Base-by-base conservation (phyloP, 53 echinoderm and acorn worm genomes). In the Temnopleurus reevesii region DNA sequence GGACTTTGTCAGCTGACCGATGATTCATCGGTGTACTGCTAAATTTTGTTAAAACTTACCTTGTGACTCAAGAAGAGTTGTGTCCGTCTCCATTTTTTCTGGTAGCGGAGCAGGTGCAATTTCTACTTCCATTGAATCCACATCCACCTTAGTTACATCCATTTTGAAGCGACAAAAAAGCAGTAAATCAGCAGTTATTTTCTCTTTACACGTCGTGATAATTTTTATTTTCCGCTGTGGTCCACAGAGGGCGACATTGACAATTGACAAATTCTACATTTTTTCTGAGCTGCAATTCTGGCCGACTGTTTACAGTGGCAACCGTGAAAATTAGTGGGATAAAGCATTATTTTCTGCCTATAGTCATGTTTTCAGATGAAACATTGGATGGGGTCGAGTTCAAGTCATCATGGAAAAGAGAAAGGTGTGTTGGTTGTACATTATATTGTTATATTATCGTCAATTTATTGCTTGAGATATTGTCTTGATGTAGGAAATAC, bases 381-480 rank as follows among this genome's bases (percentile, higher is more conserved):
- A 86, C 84, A 5, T 57, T 96, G 4, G 96, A 96, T 54, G 93
- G 96, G 35, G 92, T 92, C 18, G 96, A 96, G 57, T 96, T 92
- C 71, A 79, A 85, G n/a, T 94, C 96, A 15, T 92, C 92, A 4
- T 96, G 96, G 96, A 96, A 90, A 79, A 91, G 87, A 36, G 92
- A 96, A 80, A 94, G 96, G 96, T 96, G 0, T 3, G 66, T 66
- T 38, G n/a, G 41, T 5, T 66, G 0, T 66, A 0, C 21, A 12
- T 19, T 36, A 66, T 12, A 49, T 1, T 1, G 49, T 12, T 15
- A 12, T 49, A 49, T 12, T 12, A 49, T 9, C 49, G 49, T 49
- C 15, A 15, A 15, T 49, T 15, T 49, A 49, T n/a, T n/a, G 15
- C 49, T 15, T 49, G 49, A 49, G n/a, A 36, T 66, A 6, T 9